phyloP scores from a whole-genome alignment of 2,888 invertebrate genomes.

The Lithophane leautieri region DNA sequence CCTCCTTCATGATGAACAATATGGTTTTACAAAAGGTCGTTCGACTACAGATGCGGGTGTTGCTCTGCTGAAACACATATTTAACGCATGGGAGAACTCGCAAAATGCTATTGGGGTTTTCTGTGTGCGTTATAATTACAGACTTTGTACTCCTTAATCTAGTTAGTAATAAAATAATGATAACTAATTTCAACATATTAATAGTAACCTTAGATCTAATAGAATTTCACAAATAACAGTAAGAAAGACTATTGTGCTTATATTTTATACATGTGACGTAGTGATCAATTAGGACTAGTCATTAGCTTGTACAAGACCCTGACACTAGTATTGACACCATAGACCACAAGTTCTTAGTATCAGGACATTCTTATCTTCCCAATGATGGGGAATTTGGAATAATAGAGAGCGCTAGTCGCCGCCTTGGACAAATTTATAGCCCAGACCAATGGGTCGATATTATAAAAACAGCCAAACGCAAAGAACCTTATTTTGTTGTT shows the following conservation, averaged over 20 bases:
- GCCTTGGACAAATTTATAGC: constrained; percentile 32
- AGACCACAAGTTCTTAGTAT: constrained; percentile 53
- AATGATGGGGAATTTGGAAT: constrained; percentile 45
- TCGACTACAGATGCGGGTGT: no score
- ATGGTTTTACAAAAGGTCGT: no score
- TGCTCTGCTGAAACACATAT: no score
- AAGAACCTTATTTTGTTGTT: constrained; percentile 47
- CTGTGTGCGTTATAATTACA: background rate
- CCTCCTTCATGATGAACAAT: no score
- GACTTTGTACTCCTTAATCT: background rate
- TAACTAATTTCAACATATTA: background rate
- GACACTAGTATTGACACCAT: constrained; percentile 54
- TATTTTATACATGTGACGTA: background rate
- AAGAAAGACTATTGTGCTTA: background rate
- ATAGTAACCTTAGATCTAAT: no score
- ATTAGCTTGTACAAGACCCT: constrained; percentile 35
- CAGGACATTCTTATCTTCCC: constrained; percentile 54
- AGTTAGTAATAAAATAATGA: background rate
- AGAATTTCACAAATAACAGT: no score
- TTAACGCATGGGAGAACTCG: no score
- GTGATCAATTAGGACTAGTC: background rate
- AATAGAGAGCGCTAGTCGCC: constrained; percentile 25
- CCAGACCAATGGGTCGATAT: constrained; percentile 40
- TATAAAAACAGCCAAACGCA: constrained; percentile 42
- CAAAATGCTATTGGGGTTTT: no score